Evolutionary conservation across 2,113 vertebrate species (phyloP).

Genomic region (Canis aureus): DNA sequence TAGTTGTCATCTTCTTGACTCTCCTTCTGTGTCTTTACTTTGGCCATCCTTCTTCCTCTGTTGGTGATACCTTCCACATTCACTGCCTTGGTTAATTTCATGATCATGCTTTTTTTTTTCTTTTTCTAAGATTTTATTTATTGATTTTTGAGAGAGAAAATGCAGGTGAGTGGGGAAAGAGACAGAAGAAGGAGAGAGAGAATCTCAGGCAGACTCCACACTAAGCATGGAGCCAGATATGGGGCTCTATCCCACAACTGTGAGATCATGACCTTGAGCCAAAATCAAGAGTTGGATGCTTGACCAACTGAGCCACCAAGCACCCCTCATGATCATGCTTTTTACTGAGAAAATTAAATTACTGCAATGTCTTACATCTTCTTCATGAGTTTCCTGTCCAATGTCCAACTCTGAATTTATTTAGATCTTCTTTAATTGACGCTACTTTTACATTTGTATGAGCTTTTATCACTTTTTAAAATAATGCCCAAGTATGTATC

Average conservation of each 20-base stretch:
- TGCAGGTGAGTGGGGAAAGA: neutral
- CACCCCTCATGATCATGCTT: neutral
- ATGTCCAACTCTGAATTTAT: conserved; percentile 20
- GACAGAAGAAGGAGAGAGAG: neutral
- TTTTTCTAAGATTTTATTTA: neutral
- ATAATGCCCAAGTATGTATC: neutral
- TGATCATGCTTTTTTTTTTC: neutral
- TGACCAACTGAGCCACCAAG: neutral
- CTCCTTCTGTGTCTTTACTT: neutral
- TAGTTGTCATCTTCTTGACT: neutral
- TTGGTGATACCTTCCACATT: neutral
- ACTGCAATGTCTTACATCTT: neutral
- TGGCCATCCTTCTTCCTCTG: neutral
- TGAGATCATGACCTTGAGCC: neutral
- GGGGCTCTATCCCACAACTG: neutral
- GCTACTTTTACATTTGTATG: neutral
- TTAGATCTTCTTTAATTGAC: neutral
- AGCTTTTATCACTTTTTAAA: conserved; percentile 44
- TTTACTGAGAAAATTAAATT: conserved; percentile 40
- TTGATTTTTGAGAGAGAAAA: neutral
- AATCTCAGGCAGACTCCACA: neutral
- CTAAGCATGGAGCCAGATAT: neutral
- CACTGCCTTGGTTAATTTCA: conserved; percentile 30
- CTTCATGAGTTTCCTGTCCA: neutral
- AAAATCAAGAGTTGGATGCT: neutral